Conservation (phyloP, 2,888 invertebrate species). For the Odontothrips loti region DNA sequence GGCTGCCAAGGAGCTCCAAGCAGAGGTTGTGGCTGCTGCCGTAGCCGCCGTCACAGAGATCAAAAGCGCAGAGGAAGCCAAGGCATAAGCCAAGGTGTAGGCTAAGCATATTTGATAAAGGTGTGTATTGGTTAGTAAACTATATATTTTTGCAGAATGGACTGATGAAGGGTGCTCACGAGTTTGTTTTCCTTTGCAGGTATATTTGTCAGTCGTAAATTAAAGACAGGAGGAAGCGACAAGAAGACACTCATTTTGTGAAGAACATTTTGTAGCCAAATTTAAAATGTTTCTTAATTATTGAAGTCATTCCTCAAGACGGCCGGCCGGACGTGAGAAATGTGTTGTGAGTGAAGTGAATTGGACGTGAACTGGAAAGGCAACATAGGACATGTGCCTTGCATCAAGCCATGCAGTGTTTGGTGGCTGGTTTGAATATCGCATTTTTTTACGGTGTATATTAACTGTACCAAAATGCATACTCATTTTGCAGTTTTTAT, state of each 20-base stretch:
- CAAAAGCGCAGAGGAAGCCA: background rate
- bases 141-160: background rate
- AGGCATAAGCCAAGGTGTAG: background rate
- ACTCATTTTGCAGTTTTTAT: background rate
- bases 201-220: constrained; percentile 10
- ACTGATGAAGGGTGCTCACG: no score
- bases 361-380: constrained; percentile 3
- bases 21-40: background rate
- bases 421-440: background rate
- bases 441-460: constrained; percentile 16
- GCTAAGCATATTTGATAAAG: background rate
- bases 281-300: constrained; percentile 21
- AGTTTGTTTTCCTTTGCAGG: background rate
- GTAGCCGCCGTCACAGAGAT: constrained; percentile 13
- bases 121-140: background rate
- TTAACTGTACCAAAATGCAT: constrained; percentile 16
- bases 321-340: constrained; percentile 21
- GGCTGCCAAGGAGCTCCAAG: constrained; percentile 8
- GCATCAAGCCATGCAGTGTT: constrained; percentile 17
- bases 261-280: constrained; percentile 26
- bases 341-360: constrained; percentile 7
- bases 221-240: constrained; percentile 22
- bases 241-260: background rate
- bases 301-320: constrained; percentile 25
- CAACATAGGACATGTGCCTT: background rate